Conservation (phyloP, 2,113 vertebrate genomes). For the Cricetomys ansorgei region DNA sequence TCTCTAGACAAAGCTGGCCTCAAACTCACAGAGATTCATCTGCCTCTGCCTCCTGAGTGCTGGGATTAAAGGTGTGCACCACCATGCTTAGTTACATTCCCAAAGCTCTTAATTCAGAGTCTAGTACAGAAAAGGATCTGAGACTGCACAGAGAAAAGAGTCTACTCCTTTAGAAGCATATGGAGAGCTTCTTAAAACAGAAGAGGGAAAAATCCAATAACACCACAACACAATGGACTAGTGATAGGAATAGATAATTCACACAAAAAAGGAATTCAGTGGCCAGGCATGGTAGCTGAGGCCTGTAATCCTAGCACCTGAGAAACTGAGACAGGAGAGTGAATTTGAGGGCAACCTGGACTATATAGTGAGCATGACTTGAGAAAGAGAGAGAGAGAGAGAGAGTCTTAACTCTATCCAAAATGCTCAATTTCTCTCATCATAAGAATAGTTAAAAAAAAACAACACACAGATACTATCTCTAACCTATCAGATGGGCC, state of each 20-base stretch:
- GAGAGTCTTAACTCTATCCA: neutral
- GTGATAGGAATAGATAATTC: conserved; percentile 2
- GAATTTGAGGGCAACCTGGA: too few species aligned
- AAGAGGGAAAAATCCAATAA: neutral
- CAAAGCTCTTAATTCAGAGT: neutral
- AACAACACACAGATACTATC: neutral
- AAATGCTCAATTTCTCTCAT: neutral
- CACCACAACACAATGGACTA: neutral
- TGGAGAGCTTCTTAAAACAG: conserved; percentile 7
- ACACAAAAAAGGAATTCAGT: neutral
- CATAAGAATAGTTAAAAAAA: neutral
- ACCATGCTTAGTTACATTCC: too few species aligned
- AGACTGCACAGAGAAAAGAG: neutral
- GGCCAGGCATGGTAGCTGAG: neutral
- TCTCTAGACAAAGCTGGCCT: too few species aligned
- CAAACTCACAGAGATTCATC: too few species aligned
- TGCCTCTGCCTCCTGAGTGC: too few species aligned
- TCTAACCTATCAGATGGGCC: neutral
- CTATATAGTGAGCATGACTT: neutral
- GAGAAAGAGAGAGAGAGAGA: neutral
- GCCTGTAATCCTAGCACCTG: neutral
- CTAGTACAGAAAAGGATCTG: neutral
- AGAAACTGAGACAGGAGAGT: neutral
- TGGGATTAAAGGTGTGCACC: too few species aligned
- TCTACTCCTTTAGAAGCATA: neutral